Conservation (phyloP, 2,113 vertebrate genomes). For the Trochalopteron elliotii region DNA sequence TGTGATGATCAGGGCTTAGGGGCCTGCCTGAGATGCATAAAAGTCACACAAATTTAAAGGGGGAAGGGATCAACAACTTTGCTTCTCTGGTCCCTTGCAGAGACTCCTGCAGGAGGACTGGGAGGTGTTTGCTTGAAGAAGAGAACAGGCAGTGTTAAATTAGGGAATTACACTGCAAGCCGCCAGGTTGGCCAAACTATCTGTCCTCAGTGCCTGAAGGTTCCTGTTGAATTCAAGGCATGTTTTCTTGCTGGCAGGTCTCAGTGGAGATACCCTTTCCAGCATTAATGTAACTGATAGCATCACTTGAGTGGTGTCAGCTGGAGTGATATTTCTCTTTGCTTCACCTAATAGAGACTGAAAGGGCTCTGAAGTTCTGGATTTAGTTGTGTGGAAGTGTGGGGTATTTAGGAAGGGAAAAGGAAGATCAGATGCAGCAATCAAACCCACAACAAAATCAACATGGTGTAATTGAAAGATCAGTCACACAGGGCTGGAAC, state of each 20-base stretch:
- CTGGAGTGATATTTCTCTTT: constrained; percentile 3
- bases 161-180: neutral
- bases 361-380: neutral
- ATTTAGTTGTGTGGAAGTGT: neutral
- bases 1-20: neutral
- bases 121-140: neutral
- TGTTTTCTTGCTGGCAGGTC: neutral
- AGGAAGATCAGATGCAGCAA: neutral
- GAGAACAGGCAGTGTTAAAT: neutral
- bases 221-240: neutral
- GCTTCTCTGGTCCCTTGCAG: neutral
- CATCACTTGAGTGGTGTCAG: neutral
- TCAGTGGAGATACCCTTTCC: neutral
- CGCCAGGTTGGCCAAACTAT: neutral
- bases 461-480: neutral
- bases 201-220: neutral
- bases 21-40: neutral
- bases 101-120: neutral
- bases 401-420: neutral
- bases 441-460: neutral
- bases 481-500: neutral
- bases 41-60: neutral
- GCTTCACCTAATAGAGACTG: neutral
- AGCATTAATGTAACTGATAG: neutral
- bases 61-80: neutral